Evolutionary conservation across 2,113 vertebrate species (phyloP), one percentile per base, ranked within the genome.

Genomic region (Herpailurus yagouaroundi): DNA sequence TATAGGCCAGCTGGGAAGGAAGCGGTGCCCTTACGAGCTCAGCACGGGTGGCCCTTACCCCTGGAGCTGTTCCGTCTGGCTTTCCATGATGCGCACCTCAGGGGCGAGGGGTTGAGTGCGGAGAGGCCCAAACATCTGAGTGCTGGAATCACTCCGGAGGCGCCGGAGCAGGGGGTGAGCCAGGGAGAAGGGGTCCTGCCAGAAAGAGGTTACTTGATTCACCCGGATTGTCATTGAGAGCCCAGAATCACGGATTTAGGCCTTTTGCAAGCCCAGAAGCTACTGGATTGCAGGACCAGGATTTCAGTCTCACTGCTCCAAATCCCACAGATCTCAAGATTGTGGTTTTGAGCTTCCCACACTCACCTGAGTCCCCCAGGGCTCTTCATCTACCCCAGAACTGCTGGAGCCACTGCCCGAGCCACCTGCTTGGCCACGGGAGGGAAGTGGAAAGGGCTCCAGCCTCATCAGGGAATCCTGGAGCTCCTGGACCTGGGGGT

Each of bases 401-500:
- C 86, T 79, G 95, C 96, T 8, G 1, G 90, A 87, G 19, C 63
- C 29, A 21, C 97, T 97, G 76, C 41, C 52, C 0, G 64, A 64
- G 84, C 92, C 64, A 0, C 57, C n/a, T 0, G 0, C 45, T 3
- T 48, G 41, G 76, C 27, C 9, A 79, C 66, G 27, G 89, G 9
- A 66, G 94, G 96, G n/a, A 98, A 96, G 38, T 97, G 97, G 80
- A 98, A 41, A 64, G 4, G 73, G 41, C 94, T 98, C 97, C 74
- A 98, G 97, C 48, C 94, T 98, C 97, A 97, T 97, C 97, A 99
- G 98, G 83, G 97, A 97, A 7, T 97, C 98, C 82, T 99, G 99
- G 10, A 99, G 98, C 50, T 99, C 98, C 66, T 71, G 89, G 41
- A 99, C 96, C 99, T 99, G 97, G 52, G 31, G 68, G 1, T 3